Conservation (phyloP, 1,140 invertebrate species). For the Aphaenogaster rudis region DNA sequence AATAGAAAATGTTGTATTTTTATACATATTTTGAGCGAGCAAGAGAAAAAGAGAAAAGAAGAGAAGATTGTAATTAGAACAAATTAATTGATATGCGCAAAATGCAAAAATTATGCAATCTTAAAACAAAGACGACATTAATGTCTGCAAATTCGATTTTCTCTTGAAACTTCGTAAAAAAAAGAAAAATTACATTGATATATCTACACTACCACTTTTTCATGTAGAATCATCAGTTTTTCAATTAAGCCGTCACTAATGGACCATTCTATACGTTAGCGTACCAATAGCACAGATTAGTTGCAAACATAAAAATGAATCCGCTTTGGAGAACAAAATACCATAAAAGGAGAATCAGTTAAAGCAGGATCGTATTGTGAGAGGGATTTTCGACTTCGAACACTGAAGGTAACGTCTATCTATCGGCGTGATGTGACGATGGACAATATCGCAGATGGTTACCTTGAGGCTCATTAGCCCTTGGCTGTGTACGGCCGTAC, state of each 20-base stretch:
- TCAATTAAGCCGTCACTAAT: background rate
- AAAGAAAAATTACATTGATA: background rate
- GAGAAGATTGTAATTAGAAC: background rate
- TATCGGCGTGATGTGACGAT: slow-evolving; percentile 39
- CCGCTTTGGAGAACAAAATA: slow-evolving; percentile 23
- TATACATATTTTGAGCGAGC: too few species aligned
- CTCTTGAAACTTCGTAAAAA: background rate
- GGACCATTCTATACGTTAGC: background rate
- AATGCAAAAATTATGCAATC: background rate
- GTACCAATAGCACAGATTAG: slow-evolving; percentile 1
- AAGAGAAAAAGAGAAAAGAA: background rate
- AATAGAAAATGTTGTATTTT: background rate
- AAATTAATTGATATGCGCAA: background rate
- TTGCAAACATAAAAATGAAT: slow-evolving; percentile 20
- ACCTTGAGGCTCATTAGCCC: slow-evolving; percentile 87
- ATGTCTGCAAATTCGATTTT: background rate
- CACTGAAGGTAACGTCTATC: slow-evolving; percentile 1
- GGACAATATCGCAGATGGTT: slow-evolving; percentile 76
- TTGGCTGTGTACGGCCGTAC: slow-evolving; percentile 86
- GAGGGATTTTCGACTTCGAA: slow-evolving; percentile 3
- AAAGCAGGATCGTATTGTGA: slow-evolving; percentile 25
- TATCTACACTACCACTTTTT: background rate
- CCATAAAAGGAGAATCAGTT: background rate
- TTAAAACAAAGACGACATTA: background rate
- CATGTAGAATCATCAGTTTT: background rate